A percentile compares a stretch with the other conserved stretches of the same genome.
phyloP scores from a whole-genome alignment of 2,888 invertebrate species.

The Epinotia demarniana region DNA sequence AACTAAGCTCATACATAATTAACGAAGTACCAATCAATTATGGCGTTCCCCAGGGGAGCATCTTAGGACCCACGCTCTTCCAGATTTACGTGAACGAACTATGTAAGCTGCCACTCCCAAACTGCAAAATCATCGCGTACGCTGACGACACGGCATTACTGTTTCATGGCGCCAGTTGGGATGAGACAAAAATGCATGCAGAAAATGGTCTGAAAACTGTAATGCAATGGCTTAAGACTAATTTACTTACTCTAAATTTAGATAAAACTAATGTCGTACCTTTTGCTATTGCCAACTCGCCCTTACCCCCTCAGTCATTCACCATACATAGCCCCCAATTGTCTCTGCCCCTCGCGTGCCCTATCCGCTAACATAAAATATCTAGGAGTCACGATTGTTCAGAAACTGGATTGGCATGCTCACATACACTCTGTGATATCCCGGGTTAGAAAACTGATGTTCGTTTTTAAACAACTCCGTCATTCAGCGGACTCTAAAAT shows the following conservation, averaged over 20 bases:
- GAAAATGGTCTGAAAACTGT: not conserved
- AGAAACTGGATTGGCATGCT: too few relatives aligned
- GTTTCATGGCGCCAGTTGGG: not conserved
- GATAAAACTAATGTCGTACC: too few relatives aligned
- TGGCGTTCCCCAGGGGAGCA: constrained; percentile 7
- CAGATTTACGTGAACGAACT: not conserved
- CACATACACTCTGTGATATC: too few relatives aligned
- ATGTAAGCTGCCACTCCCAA: not conserved
- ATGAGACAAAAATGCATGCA: not conserved
- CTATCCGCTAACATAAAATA: too few relatives aligned
- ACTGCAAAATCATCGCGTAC: not conserved
- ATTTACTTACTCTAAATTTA: too few relatives aligned
- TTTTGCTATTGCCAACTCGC: too few relatives aligned
- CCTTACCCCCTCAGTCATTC: too few relatives aligned
- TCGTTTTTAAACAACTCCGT: not conserved
- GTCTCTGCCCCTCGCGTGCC: too few relatives aligned
- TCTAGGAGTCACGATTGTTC: too few relatives aligned
- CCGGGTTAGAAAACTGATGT: not conserved
- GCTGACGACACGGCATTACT: not conserved
- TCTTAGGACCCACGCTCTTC: constrained; percentile 3
- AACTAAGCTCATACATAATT: not conserved
- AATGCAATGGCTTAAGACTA: not conserved
- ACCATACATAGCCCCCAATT: too few relatives aligned
- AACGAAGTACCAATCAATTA: not conserved
- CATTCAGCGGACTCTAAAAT: not conserved